Percentiles rank a stretch among this genome's conserved stretches.
Conservation (phyloP, 2,113 vertebrate species). For the Passer domesticus region DNA sequence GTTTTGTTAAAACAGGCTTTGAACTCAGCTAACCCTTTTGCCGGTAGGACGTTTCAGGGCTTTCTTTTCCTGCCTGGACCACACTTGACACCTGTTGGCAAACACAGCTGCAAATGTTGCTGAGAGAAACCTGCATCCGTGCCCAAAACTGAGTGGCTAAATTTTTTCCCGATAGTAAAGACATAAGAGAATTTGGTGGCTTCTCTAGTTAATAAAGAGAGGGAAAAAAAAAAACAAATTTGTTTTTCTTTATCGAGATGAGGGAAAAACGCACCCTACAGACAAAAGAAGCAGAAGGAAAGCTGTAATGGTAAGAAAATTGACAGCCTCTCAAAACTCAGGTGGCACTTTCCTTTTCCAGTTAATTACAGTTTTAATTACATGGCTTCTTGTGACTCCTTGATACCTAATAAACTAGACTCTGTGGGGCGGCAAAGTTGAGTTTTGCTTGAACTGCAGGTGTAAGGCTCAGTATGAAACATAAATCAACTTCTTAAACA, state of each 20-base stretch:
- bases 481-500: slow-evolving; percentile 85
- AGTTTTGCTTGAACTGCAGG: slow-evolving; percentile 86
- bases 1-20: slow-evolving; percentile 13
- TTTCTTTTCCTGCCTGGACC: background rate
- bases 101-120: background rate
- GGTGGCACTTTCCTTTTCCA: slow-evolving; percentile 83
- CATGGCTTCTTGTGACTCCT: slow-evolving; percentile 84
- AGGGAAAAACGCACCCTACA: background rate
- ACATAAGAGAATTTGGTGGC: background rate
- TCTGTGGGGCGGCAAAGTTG: slow-evolving; percentile 82
- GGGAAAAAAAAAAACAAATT: accelerated
- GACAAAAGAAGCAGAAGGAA: slow-evolving; percentile 76
- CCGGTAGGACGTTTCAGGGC: background rate
- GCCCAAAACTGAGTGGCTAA: background rate
- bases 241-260: slow-evolving; percentile 47
- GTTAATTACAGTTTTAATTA: slow-evolving; percentile 88
- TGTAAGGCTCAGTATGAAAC: slow-evolving; percentile 79
- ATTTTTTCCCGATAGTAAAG: background rate
- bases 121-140: background rate
- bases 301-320: slow-evolving; percentile 82
- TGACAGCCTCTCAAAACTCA: slow-evolving; percentile 87
- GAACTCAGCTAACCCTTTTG: background rate
- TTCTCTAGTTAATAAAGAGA: background rate
- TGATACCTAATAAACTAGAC: slow-evolving; percentile 87
- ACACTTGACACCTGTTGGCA: slow-evolving; percentile 42